Evolutionary conservation across 2,113 vertebrate genomes (phyloP).

Genomic region (Halcyon senegalensis): DNA sequence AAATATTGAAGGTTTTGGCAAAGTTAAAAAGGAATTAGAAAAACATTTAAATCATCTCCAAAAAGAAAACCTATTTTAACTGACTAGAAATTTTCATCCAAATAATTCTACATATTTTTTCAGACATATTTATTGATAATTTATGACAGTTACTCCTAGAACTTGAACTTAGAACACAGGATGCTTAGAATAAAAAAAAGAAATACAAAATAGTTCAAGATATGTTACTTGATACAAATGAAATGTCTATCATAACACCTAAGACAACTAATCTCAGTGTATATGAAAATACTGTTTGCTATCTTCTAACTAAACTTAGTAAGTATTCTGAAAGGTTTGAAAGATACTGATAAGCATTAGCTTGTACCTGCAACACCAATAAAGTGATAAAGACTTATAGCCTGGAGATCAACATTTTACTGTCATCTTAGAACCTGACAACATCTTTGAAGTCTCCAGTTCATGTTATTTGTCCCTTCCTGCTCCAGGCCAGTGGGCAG

Average conservation of each 20-base stretch:
- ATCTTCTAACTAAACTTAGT: not conserved
- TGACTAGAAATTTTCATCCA: not conserved
- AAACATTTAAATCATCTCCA: not conserved
- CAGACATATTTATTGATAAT: not conserved
- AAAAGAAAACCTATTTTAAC: not conserved
- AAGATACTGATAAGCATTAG: not conserved
- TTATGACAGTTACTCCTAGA: not conserved
- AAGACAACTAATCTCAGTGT: not conserved
- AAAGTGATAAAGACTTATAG: not conserved
- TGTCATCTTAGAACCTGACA: not conserved
- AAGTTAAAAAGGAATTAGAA: not conserved
- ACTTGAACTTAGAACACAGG: not conserved
- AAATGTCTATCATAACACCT: not conserved
- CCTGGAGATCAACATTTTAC: not conserved
- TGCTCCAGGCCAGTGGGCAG: not conserved
- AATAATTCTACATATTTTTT: not conserved
- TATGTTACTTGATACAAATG: not conserved
- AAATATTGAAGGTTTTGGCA: not conserved
- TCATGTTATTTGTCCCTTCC: not conserved
- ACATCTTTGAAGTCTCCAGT: not conserved
- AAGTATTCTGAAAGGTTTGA: not conserved
- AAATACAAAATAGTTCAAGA: not conserved
- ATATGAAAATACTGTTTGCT: not conserved
- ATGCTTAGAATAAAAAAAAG: not conserved
- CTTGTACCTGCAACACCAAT: rapidly evolving